Conservation (phyloP, 2,797 vertebrate genomes). For the Sparus aurata region DNA sequence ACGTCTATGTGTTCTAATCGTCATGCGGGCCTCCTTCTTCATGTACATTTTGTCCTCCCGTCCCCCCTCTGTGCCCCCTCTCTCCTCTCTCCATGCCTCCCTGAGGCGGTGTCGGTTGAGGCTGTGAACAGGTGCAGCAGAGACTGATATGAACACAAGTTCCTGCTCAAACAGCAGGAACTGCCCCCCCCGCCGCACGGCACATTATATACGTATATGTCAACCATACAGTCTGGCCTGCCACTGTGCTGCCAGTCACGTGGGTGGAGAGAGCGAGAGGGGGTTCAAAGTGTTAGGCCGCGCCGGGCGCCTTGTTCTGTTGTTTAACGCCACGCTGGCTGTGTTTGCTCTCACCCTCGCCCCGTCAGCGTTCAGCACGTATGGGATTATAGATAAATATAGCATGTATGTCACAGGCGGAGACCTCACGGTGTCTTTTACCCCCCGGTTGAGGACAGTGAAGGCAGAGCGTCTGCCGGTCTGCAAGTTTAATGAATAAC, state of each 20-base stretch:
- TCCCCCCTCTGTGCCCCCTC: not conserved
- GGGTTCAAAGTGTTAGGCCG: slow-evolving; percentile 35
- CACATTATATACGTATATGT: slow-evolving; percentile 41
- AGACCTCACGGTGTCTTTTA: slow-evolving; percentile 54
- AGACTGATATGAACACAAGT: slow-evolving; percentile 52
- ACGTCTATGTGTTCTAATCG: not conserved
- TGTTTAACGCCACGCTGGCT: not conserved
- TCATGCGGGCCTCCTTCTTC: not conserved
- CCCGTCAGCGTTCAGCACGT: slow-evolving; percentile 29
- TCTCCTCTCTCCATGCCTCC: slow-evolving; percentile 27
- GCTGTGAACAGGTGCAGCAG: slow-evolving; percentile 69
- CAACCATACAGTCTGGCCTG: slow-evolving; percentile 34
- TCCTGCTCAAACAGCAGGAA: slow-evolving; percentile 40
- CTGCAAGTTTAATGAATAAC: slow-evolving; percentile 65
- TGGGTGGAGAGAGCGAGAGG: not conserved
- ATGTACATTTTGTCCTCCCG: not conserved
- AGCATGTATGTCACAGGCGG: slow-evolving; percentile 9
- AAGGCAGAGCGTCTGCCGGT: slow-evolving; percentile 25
- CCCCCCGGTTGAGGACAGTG: slow-evolving; percentile 49
- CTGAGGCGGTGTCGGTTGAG: slow-evolving; percentile 59
- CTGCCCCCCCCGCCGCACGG: not conserved
- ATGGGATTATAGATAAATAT: slow-evolving; percentile 59
- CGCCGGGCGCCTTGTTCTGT: not conserved
- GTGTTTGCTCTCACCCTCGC: slow-evolving; percentile 2
- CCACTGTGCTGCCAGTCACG: not conserved